phyloP scores from a whole-genome alignment of 1,140 invertebrate species.

The Zophobas morio region DNA sequence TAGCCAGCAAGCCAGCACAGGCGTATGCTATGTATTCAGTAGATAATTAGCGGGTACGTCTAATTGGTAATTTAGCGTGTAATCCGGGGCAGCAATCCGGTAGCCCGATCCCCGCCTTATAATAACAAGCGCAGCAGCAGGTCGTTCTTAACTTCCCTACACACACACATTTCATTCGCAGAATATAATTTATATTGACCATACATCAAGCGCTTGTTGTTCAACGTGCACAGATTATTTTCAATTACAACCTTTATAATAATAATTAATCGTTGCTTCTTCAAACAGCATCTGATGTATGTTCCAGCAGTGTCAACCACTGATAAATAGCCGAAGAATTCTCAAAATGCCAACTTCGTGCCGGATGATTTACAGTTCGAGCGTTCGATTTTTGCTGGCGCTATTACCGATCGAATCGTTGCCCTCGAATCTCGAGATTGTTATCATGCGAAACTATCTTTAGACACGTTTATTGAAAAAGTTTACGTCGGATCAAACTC shows the following conservation, averaged over 20 bases:
- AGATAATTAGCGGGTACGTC: conserved; percentile 59
- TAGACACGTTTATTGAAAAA: conserved; percentile 1
- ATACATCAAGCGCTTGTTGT: conserved; percentile 27
- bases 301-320: neutral
- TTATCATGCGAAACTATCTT: neutral
- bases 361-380: neutral
- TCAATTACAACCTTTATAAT: conserved; percentile 37
- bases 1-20: conserved; percentile 42
- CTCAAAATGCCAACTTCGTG: neutral
- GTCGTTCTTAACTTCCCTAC: conserved; percentile 43
- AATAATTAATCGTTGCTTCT: conserved; percentile 33
- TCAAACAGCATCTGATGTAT: neutral
- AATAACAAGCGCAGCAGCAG: conserved; percentile 59
- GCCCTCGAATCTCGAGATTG: no score
- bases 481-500: neutral
- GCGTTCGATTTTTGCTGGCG: neutral
- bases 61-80: conserved; percentile 62
- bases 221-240: conserved; percentile 38
- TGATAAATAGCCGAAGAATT: conserved; percentile 7
- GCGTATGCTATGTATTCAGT: conserved; percentile 54
- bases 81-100: conserved; percentile 58
- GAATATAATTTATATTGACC: conserved; percentile 42
- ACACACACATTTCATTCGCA: conserved; percentile 39
- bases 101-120: conserved; percentile 56
- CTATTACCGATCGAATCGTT: no score